These are phyloP conservation scores for Erannis defoliaria DNA, from an alignment of 2,888 invertebrate genomes.

Conservation along the genomic window DNA sequence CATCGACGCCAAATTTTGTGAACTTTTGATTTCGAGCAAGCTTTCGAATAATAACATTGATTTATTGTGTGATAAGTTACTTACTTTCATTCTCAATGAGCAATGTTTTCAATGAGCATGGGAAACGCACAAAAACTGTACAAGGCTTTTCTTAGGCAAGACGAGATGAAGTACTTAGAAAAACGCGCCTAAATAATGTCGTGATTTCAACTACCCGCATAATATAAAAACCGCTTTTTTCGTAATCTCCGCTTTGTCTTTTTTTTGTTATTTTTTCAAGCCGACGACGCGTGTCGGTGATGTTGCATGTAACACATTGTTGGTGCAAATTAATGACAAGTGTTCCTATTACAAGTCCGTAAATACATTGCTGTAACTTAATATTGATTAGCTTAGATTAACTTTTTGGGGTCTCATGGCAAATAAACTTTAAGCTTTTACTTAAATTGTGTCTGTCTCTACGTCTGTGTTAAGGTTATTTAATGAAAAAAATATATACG, in stretches of 20 bases:
- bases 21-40: not conserved
- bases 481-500: too few relatives aligned
- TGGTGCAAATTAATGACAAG: conserved; percentile 62
- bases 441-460: too few relatives aligned
- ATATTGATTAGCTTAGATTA: not conserved
- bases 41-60: conserved; percentile 10
- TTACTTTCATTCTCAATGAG: conserved; percentile 65
- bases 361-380: conserved; percentile 16
- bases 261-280: conserved; percentile 35
- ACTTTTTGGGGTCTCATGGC: not conserved
- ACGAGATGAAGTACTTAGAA: conserved; percentile 50
- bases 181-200: conserved; percentile 48
- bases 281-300: conserved; percentile 46
- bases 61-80: conserved; percentile 37
- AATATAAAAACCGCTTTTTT: conserved; percentile 52
- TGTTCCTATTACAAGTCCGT: conserved; percentile 57
- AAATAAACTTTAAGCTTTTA: too few relatives aligned
- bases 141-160: conserved; percentile 54
- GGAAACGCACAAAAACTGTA: conserved; percentile 55
- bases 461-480: too few relatives aligned
- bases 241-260: conserved; percentile 60
- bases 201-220: conserved; percentile 49
- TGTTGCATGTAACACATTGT: conserved; percentile 54
- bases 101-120: conserved; percentile 52
- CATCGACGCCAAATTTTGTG: not conserved